Base-by-base conservation (phyloP, 2,113 vertebrate species). In the Sisor rabdophorus region DNA sequence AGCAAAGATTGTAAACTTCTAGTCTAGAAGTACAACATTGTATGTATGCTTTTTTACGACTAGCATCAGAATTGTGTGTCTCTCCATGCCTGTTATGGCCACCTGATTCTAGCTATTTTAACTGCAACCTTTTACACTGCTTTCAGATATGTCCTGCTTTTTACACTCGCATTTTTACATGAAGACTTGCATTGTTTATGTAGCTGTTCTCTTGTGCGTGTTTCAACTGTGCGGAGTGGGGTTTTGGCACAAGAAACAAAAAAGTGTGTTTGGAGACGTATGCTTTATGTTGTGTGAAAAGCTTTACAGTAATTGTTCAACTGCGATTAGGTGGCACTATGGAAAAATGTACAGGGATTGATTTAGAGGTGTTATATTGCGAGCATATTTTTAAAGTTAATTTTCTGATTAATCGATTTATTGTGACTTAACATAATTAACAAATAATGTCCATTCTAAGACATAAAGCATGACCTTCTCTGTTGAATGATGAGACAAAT, bases 61-160 rank as follows among this genome's bases (percentile, higher is more conserved):
- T 24, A 61, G 28, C 8, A 17, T 24, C 11, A 60, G 63, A 44
- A 54, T 24, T 11, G 17, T 8, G 55, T 50, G 47, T 54, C 50
- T 20, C 48, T 52, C 47, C 24, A 52, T 28, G 65, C 54, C 4
- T 64, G 55, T 28, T 36, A n/a, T 3, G 26, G 54, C 28, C 24
- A 69, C 58, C 75, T 72, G 59, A 72, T 63, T n/a, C 58, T 48
- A 7, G 28, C 28, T 75, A 4, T 58, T 24, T 73, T 1, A 73
- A 53, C 32, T 73, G 75, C 73, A 73, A 69, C 71, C 1, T 17
- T 68, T 77, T 30, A 28, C 30, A 36, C 76, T 28, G 60, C 47
- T 63, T 80, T 15, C 24, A 75, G 4, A n/a, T 24, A 20, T 44
- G 26, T 64, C 7, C 30, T 22, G 26, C 56, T 30, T 7, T 22